Conservation (phyloP, 2,113 vertebrate species). For the Euleptes europaea region DNA sequence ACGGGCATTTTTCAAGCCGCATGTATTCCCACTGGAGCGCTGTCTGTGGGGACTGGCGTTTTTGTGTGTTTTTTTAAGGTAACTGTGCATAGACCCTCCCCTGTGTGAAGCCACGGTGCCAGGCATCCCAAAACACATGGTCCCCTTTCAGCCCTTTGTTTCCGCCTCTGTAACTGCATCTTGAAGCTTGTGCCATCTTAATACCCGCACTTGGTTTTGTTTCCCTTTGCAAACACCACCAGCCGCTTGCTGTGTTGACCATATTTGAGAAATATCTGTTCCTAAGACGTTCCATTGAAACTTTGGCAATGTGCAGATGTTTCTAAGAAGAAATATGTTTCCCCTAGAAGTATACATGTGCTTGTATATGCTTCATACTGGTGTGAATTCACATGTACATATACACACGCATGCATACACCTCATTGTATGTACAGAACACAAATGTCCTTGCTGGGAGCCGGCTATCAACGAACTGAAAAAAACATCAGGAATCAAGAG, state of each 20-base stretch:
- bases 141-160: conserved; percentile 57
- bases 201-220: conserved; percentile 78
- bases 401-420: conserved; percentile 35
- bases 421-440: conserved; percentile 29
- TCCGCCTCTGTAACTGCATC: conserved; percentile 69
- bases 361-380: conserved; percentile 33
- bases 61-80: conserved; percentile 53
- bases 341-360: conserved; percentile 15
- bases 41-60: conserved; percentile 66
- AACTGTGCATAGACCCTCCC: conserved; percentile 56
- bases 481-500: conserved; percentile 66
- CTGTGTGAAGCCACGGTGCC: conserved; percentile 62
- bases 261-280: conserved; percentile 76
- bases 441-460: conserved; percentile 38
- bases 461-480: conserved; percentile 54
- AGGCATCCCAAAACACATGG: conserved; percentile 64
- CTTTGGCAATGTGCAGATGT: conserved; percentile 56
- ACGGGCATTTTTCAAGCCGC: conserved; percentile 56
- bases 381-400: conserved; percentile 59
- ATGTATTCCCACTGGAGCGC: conserved; percentile 55
- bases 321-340: conserved; percentile 42
- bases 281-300: conserved; percentile 72
- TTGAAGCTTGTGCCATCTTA: conserved; percentile 68
- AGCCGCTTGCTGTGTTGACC: conserved; percentile 80
- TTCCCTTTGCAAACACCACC: conserved; percentile 82